Conservation (phyloP, 2,113 vertebrate species). For the Perca flavescens region DNA sequence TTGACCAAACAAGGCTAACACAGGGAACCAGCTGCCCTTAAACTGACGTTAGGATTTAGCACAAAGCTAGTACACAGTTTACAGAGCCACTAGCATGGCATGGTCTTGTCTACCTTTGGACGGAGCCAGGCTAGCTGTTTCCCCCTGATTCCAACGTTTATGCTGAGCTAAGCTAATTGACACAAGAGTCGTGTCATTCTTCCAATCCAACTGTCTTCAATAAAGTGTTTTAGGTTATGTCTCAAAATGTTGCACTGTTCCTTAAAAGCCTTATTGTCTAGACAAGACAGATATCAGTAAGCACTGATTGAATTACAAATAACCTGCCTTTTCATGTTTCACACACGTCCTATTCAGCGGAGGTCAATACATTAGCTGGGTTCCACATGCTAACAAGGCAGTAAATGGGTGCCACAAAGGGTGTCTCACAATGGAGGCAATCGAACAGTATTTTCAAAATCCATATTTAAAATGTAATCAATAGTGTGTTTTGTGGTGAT, state of each 20-base stretch:
- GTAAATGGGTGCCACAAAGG: not conserved
- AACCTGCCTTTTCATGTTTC: not conserved
- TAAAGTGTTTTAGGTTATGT: too few species aligned
- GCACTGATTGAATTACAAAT: not conserved
- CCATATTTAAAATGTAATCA: not conserved
- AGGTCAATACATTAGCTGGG: not conserved
- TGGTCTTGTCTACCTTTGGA: not conserved
- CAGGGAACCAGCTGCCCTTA: not conserved
- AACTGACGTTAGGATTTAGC: not conserved
- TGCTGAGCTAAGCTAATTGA: not conserved
- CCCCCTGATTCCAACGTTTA: not conserved
- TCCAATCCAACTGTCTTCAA: not conserved
- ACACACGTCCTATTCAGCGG: not conserved
- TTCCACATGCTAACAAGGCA: too few species aligned
- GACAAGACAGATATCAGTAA: not conserved
- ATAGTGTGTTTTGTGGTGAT: not conserved
- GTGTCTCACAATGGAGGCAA: not conserved
- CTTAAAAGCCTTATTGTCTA: not conserved
- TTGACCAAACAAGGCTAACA: not conserved
- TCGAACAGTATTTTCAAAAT: not conserved
- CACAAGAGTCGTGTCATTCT: not conserved
- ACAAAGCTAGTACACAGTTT: not conserved
- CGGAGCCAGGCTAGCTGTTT: not conserved
- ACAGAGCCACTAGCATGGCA: not conserved
- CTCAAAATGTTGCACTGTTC: not conserved